Base-by-base conservation (phyloP, 2,888 invertebrate genomes). In the Blastobasis adustella region DNA sequence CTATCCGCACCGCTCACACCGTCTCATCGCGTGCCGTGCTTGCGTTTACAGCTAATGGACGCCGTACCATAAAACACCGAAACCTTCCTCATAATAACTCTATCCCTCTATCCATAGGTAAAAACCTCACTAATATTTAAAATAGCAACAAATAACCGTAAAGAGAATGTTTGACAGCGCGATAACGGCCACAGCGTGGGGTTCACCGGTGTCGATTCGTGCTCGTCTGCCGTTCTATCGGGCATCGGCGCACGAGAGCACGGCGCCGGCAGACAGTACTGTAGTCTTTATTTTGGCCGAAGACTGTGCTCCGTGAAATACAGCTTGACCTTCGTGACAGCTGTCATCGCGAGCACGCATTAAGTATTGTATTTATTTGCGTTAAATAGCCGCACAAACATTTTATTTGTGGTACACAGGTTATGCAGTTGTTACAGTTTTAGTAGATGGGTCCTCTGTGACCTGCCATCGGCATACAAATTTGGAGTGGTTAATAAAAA, bases 141-240 rank as follows among this genome's bases (percentile, higher is more conserved):
- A 23, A 23, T 23, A 23, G 23, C 23, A 23, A 23, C 23, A 23
- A 23, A 23, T 23, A 38, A 37, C 37, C 37, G 38, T 46, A 23
- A 44, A 6, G 23, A 37, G 5, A 36, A 38, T 46, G 10, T 38
- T 46, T 46, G 10, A 49, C 38, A 45, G 39, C 10, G 5, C 9
- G 37, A 51, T 47, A 51, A 44, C 37, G 68, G 67, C 65, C 63
- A 58, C 61, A 72, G 64, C 63, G 59, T 66, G 63, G 68, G 69
- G 76, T 77, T 79, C 80, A 80, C 68, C 63, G 67, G 69, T 75
- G 75, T 70, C 73, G 23, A 73, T 76, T 79, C 79, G 79, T 81
- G 83, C 73, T 73, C 75, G 71, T 76, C 78, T 77, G 68, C 73
- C 67, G 69, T 76, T 76, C 70, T 80, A 84, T 83, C 80, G 68